These are phyloP conservation scores for Drosophila rellima DNA, from an alignment of 2,888 invertebrate genomes.

Conservation along the genomic window DNA sequence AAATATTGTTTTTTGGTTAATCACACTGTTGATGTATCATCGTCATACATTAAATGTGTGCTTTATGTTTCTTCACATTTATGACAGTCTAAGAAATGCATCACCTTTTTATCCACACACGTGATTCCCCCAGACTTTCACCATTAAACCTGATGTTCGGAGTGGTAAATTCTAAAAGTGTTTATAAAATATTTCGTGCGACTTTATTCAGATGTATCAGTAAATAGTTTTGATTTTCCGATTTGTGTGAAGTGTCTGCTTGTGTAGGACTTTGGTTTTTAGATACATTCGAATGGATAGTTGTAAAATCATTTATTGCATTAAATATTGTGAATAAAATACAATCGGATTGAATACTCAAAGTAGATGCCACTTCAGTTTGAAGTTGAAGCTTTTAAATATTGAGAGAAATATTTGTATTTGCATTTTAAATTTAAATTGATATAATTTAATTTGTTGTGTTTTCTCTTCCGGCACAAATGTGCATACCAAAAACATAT, in stretches of 20 bases:
- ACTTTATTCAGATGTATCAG: slow-evolving; percentile 31
- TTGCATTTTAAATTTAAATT: slow-evolving; percentile 59
- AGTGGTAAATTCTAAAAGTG: slow-evolving; percentile 50
- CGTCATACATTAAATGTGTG: slow-evolving; percentile 11
- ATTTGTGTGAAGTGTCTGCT: slow-evolving; percentile 19
- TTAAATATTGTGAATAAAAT: slow-evolving; percentile 27
- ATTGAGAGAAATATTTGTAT: slow-evolving; percentile 14
- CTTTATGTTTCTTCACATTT: slow-evolving; percentile 20
- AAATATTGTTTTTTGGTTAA: neutral
- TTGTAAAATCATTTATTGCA: slow-evolving; percentile 34
- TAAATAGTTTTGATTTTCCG: slow-evolving; percentile 34
- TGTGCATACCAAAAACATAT: slow-evolving; percentile 18
- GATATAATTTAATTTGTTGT: slow-evolving; percentile 54
- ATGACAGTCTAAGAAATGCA: slow-evolving; percentile 24
- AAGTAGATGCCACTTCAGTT: slow-evolving; percentile 24
- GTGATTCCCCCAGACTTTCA: neutral
- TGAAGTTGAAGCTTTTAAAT: slow-evolving; percentile 17
- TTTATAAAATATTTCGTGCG: slow-evolving; percentile 41
- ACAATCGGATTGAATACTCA: slow-evolving; percentile 24
- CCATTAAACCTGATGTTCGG: slow-evolving; percentile 3
- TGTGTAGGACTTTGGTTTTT: slow-evolving; percentile 27
- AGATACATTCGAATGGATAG: slow-evolving; percentile 1
- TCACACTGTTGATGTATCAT: neutral
- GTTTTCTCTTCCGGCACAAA: slow-evolving; percentile 67
- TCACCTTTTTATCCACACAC: neutral